Base-by-base conservation (phyloP, 2,888 invertebrate genomes). In the Aproaerema taeniolella region DNA sequence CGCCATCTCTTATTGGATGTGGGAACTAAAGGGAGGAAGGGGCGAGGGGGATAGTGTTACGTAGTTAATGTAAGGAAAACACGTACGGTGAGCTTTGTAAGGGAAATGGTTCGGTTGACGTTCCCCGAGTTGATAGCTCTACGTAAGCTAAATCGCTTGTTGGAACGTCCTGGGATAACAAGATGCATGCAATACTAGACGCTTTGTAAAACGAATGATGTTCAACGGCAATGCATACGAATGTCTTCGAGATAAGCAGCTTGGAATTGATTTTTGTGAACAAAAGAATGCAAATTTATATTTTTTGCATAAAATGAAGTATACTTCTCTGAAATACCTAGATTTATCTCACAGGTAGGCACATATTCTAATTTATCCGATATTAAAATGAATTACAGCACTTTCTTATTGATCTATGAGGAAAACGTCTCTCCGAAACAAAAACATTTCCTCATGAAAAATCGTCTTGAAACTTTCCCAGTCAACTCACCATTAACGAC, bases 1-100 rank as follows among this genome's bases (percentile, higher is more conserved):
- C 82, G 81, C 81, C 85, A 82, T 77, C 85, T 82, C 80, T 79
- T 78, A 82, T 80, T 81, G 85, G 82, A 76, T 73, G 78, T 67
- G 67, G 70, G 65, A 68, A 81, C 77, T 79, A 75, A 59, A 58
- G 63, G 66, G 63, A 65, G 61, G 64, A 47, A 61, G 64, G 59
- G 45, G 58, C 52, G 53, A 67, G 74, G 77, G 70, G 70, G 67
- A 76, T 81, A 82, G 81, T 80, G 71, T 70, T 71, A 72, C 73
- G 76, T 78, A 76, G 79, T 78, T 83, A 80, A 76, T 78, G 72
- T 76, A 82, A 80, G 77, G 82, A 80, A 82, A 82, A 79, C 82
- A 82, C 82, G 81, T 81, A 81, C 76, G 76, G 43, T 45, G 53
- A 62, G 73, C 74, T 74, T 74, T 76, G 74, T 69, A 67, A 71